phyloP scores from a whole-genome alignment of 2,888 invertebrate genomes.

The Metallyticus violacea region DNA sequence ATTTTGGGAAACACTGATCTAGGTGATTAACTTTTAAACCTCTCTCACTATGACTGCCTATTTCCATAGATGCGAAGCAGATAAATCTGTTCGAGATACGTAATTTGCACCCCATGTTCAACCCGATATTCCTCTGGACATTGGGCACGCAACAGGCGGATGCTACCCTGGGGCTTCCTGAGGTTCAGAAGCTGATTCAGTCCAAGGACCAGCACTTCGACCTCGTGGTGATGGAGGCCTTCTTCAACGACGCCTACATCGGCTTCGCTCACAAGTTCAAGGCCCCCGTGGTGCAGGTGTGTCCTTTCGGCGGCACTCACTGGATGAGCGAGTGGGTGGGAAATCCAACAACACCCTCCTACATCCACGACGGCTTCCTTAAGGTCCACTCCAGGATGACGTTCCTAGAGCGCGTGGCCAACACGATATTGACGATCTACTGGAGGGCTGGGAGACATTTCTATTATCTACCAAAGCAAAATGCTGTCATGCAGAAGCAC shows the following conservation, averaged over 20 bases:
- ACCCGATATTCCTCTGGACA: neutral
- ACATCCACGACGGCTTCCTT: slow-evolving; percentile 50
- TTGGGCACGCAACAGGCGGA: neutral
- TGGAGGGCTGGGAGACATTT: neutral
- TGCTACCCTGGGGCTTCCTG: neutral
- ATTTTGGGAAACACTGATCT: too few species aligned
- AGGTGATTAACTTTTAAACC: too few species aligned
- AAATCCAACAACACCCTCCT: slow-evolving; percentile 49
- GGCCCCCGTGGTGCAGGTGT: slow-evolving; percentile 44
- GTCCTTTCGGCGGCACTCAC: slow-evolving; percentile 47
- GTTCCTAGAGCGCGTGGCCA: slow-evolving; percentile 54
- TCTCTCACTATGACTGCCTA: too few species aligned
- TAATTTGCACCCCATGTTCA: neutral
- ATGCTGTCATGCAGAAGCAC: slow-evolving; percentile 6
- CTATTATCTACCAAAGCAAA: neutral
- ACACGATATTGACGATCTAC: slow-evolving; percentile 42
- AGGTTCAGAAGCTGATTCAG: slow-evolving; percentile 29
- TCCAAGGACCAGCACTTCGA: slow-evolving; percentile 46
- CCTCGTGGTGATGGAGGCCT: slow-evolving; percentile 51
- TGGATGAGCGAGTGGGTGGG: slow-evolving; percentile 51
- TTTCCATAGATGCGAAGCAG: too few species aligned
- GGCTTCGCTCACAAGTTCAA: slow-evolving; percentile 52
- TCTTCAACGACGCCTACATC: slow-evolving; percentile 50
- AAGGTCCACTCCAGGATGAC: slow-evolving; percentile 48
- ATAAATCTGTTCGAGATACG: too few species aligned